These are phyloP conservation scores for Solea senegalensis DNA, from an alignment of 2,113 vertebrate genomes.

Conservation along the genomic window DNA sequence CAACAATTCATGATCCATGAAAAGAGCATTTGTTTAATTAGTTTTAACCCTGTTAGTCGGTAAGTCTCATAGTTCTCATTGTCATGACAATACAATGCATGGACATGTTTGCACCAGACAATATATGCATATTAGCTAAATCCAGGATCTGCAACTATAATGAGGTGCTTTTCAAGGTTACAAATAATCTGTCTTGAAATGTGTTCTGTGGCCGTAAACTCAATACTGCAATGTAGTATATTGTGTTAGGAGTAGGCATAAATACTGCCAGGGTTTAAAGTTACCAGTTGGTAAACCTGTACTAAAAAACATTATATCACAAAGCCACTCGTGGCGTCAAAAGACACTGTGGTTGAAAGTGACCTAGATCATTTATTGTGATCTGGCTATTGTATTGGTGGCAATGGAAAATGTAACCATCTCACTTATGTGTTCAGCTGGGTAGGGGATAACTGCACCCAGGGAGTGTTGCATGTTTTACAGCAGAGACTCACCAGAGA, in stretches of 20 bases:
- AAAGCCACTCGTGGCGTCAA: slow-evolving; percentile 1
- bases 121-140: background rate
- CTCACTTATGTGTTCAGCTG: slow-evolving; percentile 43
- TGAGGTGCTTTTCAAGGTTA: no score
- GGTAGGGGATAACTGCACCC: slow-evolving; percentile 12
- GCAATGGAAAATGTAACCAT: slow-evolving; percentile 20
- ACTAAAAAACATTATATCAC: slow-evolving; percentile 11
- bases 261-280: background rate
- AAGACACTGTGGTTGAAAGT: slow-evolving; percentile 21
- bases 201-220: no score
- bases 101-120: no score
- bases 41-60: no score
- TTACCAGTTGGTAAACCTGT: slow-evolving; percentile 17
- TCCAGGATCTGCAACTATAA: background rate
- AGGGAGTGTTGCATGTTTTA: slow-evolving; percentile 21
- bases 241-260: background rate
- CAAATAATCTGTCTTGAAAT: no score
- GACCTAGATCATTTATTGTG: slow-evolving; percentile 28
- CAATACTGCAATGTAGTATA: no score
- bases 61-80: no score
- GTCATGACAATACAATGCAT: background rate
- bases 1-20: no score
- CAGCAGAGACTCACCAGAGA: slow-evolving; percentile 3
- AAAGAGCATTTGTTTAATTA: no score
- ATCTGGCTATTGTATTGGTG: slow-evolving; percentile 41